Conservation (phyloP, 2,113 vertebrate species). For the Chionomys nivalis region DNA sequence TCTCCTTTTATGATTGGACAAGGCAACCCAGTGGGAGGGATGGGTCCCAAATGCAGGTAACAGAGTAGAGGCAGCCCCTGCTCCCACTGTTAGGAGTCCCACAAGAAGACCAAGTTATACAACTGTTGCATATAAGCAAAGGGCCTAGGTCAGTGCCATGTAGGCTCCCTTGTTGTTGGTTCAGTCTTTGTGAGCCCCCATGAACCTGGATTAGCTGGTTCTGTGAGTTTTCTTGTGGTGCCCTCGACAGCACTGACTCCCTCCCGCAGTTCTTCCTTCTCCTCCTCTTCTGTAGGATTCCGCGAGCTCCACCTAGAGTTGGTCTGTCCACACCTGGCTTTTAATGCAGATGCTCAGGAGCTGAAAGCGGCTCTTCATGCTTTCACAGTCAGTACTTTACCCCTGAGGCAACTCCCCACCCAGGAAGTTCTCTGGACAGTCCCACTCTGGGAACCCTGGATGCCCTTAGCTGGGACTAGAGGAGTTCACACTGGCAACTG, state of each 20-base stretch:
- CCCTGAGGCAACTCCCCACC: no score
- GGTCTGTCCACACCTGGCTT: no score
- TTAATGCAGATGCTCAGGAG: neutral
- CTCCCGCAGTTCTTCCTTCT: neutral
- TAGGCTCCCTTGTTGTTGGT: neutral
- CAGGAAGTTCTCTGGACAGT: neutral
- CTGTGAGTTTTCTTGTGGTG: neutral
- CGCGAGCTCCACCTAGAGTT: neutral
- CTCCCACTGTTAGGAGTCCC: neutral
- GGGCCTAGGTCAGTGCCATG: neutral
- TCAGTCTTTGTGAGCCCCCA: neutral
- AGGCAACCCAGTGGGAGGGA: neutral
- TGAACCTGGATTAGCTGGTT: neutral
- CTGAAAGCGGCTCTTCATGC: neutral
- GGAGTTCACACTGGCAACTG: neutral
- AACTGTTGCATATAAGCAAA: neutral
- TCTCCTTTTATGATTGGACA: neutral
- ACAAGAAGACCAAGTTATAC: neutral
- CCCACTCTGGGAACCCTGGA: neutral
- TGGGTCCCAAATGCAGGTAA: neutral
- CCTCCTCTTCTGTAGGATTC: no score
- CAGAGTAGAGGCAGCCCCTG: neutral
- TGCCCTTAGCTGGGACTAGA: neutral
- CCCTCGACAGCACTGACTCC: no score
- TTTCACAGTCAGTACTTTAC: neutral